Evolutionary conservation across 2,888 invertebrate species (phyloP), one percentile per base, ranked within the genome.

Genomic region (Eilema griseolum): DNA sequence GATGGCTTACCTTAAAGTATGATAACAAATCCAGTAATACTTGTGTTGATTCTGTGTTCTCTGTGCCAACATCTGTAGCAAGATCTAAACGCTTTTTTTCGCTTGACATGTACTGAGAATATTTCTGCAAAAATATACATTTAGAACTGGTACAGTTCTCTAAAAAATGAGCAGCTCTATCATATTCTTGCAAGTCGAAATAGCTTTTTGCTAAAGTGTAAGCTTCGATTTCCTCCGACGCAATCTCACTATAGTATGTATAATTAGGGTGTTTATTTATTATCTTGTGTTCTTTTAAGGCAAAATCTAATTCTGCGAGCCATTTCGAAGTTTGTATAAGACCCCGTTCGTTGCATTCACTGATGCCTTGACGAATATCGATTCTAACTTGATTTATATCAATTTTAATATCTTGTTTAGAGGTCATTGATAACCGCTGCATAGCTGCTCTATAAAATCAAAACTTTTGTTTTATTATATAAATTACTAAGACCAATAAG

Each of bases 41-140:
- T 88, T 95, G 95, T 56, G 91, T 93, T 24, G 92, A 92, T 71
- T 95, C 95, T 57, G 90, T 86, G 78, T 91, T 94, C 76, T 95
- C 95, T 16, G 87, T 79, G 41, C 92, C 93, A 0, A 89, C 79
- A 71, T 95, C 95, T 60, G 90, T 90, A 56, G 91, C 86, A 85
- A 98, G 98, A 88, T 99, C 99, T 66, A 98, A 93, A 75, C 98
- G 97, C 82, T 98, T 98, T 91, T 98, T 99, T 88, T 99, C 99
- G 75, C 98, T 97, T 0, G 98, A 98, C 95, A 98, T 96, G 87
- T 98, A 99, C 46, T 97, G 96, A 0, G 98, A 96, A 90, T 99
- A 99, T 81, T 97, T 96, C 89, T 98, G 97, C 33, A 99, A 93
- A 90, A 99, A 99, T 75, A 97, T 96, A 61, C 97, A 97, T 88